Conservation (phyloP, 2,888 invertebrate genomes). For the Pterostichus madidus region DNA sequence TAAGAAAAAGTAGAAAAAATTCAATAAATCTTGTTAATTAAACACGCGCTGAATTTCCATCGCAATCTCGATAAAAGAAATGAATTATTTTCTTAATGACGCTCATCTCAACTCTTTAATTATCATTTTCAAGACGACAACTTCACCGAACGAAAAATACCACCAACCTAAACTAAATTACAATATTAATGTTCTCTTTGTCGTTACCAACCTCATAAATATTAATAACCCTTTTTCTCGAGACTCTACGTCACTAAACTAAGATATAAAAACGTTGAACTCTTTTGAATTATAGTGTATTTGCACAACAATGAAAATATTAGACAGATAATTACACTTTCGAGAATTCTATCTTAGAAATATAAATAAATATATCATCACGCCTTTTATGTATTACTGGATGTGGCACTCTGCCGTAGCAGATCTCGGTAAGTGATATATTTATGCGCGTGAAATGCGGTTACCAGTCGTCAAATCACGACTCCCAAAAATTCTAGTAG, state of each 20-base stretch:
- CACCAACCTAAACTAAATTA: constrained; percentile 25
- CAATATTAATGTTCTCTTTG: constrained; percentile 31
- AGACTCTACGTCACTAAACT: not conserved
- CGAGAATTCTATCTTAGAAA: too few species aligned
- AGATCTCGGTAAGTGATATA: too few species aligned
- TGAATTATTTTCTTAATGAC: constrained; percentile 3
- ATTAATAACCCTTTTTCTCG: constrained; percentile 23
- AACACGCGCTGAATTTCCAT: not conserved
- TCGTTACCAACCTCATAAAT: constrained; percentile 41
- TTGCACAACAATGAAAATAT: too few species aligned
- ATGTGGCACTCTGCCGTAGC: too few species aligned
- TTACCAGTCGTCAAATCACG: too few species aligned
- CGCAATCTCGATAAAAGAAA: not conserved
- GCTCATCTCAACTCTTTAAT: constrained; percentile 1
- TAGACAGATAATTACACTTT: too few species aligned
- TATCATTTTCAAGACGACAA: constrained; percentile 14
- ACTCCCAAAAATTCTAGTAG: too few species aligned
- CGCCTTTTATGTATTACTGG: too few species aligned
- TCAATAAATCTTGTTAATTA: constrained; percentile 6
- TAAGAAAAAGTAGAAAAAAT: not conserved
- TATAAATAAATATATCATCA: too few species aligned
- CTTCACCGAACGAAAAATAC: constrained; percentile 1
- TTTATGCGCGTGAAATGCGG: too few species aligned
- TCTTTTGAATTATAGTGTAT: too few species aligned
- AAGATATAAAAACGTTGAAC: constrained; percentile 5